Evolutionary conservation across 2,888 invertebrate species (phyloP).

Genomic region (Steinernema hermaphroditum): DNA sequence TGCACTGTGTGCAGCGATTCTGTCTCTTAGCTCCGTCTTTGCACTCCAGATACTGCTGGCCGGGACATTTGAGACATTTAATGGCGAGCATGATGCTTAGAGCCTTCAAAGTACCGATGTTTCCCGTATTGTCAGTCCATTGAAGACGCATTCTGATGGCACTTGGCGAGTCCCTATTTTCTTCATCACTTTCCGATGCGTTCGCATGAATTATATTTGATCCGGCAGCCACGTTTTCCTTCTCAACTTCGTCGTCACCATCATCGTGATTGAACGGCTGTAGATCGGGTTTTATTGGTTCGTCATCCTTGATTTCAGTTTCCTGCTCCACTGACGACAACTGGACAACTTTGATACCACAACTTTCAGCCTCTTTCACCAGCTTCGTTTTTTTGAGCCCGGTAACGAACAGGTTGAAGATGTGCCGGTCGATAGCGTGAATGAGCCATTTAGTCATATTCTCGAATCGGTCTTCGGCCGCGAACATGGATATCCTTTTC

Average conservation of each 20-base stretch:
- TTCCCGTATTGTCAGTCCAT: conserved; percentile 4
- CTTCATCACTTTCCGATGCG: no score
- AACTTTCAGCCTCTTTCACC: conserved; percentile 8
- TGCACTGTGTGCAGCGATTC: neutral
- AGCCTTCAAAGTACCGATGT: conserved; percentile 17
- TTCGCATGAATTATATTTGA: no score
- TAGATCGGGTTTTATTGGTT: neutral
- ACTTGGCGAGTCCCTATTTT: neutral
- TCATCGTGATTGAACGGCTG: neutral
- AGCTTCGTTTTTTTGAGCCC: conserved; percentile 1
- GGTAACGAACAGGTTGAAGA: neutral
- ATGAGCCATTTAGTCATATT: neutral
- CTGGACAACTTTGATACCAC: neutral
- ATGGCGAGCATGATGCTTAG: neutral
- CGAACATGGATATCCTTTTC: neutral
- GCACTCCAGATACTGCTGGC: neutral
- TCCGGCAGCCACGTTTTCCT: neutral
- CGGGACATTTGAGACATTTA: conserved; percentile 7
- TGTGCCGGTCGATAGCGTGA: neutral
- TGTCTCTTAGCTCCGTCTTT: neutral
- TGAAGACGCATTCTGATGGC: neutral
- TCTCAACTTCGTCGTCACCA: neutral
- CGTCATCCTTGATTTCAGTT: neutral
- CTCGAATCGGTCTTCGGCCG: neutral
- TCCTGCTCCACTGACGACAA: neutral